Evolutionary conservation across 1,140 invertebrate species (phyloP).

Genomic region (Uloborus diversus): DNA sequence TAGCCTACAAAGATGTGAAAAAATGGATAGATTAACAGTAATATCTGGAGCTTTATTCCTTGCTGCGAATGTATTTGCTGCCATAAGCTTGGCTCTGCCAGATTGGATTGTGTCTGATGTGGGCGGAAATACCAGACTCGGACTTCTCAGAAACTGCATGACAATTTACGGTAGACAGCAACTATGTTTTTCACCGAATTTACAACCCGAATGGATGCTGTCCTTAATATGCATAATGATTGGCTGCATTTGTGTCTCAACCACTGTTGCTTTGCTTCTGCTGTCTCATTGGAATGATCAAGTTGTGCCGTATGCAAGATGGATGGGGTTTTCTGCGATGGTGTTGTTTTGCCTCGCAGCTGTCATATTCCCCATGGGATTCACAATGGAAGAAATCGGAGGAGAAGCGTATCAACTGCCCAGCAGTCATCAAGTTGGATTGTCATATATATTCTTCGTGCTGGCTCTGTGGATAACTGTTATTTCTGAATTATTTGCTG

Average conservation of each 20-base stretch:
- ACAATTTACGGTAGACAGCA: conserved; percentile 87
- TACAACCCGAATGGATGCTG: conserved; percentile 90
- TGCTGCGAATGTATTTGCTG: conserved; percentile 91
- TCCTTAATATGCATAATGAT: conserved; percentile 90
- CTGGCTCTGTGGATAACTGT: conserved; percentile 95
- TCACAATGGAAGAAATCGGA: conserved; percentile 93
- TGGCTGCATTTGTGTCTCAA: conserved; percentile 91
- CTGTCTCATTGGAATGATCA: conserved; percentile 92
- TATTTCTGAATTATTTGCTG: conserved; percentile 93
- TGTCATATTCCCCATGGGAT: conserved; percentile 95
- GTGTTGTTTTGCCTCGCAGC: conserved; percentile 92
- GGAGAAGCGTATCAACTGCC: conserved; percentile 94
- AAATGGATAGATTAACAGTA: conserved; percentile 92
- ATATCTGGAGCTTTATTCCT: conserved; percentile 92
- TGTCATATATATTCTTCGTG: conserved; percentile 95
- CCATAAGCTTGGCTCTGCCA: conserved; percentile 90
- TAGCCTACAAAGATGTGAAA: too few species aligned
- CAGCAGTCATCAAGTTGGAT: conserved; percentile 93
- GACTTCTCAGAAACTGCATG: conserved; percentile 93
- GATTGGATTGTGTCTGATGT: conserved; percentile 96
- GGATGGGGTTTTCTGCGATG: conserved; percentile 96
- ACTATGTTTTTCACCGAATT: conserved; percentile 84
- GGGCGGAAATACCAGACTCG: conserved; percentile 89
- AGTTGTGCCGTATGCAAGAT: conserved; percentile 89
- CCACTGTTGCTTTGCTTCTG: conserved; percentile 85